A percentile compares a stretch with the other conserved stretches of the same genome.
Conservation (phyloP, 2,113 vertebrate genomes). For the Saimiri boliviensis region DNA sequence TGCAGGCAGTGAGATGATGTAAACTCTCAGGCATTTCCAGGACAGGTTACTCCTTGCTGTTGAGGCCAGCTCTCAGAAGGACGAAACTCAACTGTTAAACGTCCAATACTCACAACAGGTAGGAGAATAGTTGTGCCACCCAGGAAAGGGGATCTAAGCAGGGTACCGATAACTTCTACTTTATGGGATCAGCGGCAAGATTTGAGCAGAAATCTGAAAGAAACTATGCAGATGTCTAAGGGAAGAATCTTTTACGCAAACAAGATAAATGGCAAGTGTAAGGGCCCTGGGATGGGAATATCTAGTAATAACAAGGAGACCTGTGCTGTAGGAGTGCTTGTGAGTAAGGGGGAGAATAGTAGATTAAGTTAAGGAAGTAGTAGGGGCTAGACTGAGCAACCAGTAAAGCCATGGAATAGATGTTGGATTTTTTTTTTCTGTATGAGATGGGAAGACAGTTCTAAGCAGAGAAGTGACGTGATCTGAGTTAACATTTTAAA, state of each 20-base stretch:
- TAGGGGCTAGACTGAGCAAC: neutral
- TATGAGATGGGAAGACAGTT: neutral
- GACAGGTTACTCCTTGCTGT: neutral
- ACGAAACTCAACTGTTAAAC: neutral
- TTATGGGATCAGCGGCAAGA: neutral
- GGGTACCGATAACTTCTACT: neutral
- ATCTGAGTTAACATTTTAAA: slow-evolving; percentile 9
- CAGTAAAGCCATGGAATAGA: neutral
- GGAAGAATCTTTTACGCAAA: neutral
- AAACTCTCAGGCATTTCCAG: neutral
- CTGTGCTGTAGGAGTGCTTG: neutral
- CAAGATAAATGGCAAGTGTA: neutral
- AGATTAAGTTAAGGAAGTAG: neutral
- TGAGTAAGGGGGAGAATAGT: neutral
- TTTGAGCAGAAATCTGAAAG: neutral
- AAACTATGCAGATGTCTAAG: neutral
- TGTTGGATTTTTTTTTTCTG: neutral
- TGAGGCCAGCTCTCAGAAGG: neutral
- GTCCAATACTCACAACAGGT: neutral
- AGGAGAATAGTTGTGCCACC: neutral
- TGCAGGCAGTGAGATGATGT: too few relatives aligned
- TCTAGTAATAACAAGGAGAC: neutral
- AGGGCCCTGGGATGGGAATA: neutral
- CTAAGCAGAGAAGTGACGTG: neutral
- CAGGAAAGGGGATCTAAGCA: neutral